Evolutionary conservation across 2,888 invertebrate genomes (phyloP).

Genomic region (Dryocosmus kuriphilus): DNA sequence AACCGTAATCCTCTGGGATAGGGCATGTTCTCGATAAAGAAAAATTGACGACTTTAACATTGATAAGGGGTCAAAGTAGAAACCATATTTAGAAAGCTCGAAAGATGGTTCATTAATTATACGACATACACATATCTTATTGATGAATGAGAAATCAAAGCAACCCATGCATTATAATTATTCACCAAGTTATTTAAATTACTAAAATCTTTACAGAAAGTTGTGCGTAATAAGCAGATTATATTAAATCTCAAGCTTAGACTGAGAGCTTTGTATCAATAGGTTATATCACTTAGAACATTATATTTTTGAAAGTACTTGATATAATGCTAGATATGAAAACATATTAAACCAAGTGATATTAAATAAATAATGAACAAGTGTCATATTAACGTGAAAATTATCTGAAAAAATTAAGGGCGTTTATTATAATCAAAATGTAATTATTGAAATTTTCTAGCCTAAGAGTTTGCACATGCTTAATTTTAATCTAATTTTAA

Average conservation of each 20-base stretch:
- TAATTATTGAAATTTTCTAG: too few relatives aligned
- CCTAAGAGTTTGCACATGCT: too few relatives aligned
- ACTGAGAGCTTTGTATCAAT: background rate
- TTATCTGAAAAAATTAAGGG: background rate
- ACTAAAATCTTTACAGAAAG: too few relatives aligned
- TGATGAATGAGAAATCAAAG: background rate
- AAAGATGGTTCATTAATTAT: background rate
- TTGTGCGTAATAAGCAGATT: background rate
- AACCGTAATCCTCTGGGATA: background rate
- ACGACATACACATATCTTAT: background rate
- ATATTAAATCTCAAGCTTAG: background rate
- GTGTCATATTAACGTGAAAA: background rate
- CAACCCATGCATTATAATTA: background rate
- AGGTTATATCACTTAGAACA: background rate
- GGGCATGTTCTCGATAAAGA: background rate
- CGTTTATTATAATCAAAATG: background rate
- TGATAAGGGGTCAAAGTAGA: background rate
- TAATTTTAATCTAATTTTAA: background rate
- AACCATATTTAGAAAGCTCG: background rate
- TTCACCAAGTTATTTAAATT: too few relatives aligned
- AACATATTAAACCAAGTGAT: background rate
- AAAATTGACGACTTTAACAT: background rate
- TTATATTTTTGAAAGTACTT: background rate
- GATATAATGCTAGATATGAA: background rate
- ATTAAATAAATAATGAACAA: background rate